A percentile compares a stretch with the other conserved stretches of the same genome.
These are phyloP conservation scores for Neosalanx taihuensis DNA, from an alignment of 2,797 vertebrate species.

Conservation along the genomic window DNA sequence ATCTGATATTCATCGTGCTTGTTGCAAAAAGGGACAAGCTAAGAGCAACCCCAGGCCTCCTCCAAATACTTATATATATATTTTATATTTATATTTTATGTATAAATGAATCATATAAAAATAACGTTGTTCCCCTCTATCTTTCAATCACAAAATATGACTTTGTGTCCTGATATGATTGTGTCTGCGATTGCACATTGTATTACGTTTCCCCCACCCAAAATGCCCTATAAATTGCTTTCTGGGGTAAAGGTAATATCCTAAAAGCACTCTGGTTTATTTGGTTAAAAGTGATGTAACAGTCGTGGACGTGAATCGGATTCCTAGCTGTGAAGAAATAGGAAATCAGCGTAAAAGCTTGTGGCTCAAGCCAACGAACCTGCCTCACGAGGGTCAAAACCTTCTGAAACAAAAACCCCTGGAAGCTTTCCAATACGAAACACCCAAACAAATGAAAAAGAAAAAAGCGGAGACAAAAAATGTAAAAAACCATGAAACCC, in stretches of 20 bases:
- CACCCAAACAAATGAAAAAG: conserved; percentile 59
- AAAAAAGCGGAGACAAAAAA: conserved; percentile 55
- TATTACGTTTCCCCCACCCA: conserved; percentile 58
- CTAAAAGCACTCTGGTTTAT: conserved; percentile 72
- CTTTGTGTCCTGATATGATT: conserved; percentile 55
- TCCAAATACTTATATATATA: neutral
- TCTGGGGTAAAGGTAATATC: conserved; percentile 59
- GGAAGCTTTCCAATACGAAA: conserved; percentile 72
- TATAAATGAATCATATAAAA: neutral
- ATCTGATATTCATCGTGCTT: conserved; percentile 35
- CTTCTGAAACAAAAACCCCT: conserved; percentile 61
- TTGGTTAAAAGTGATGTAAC: conserved; percentile 69
- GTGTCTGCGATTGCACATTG: conserved; percentile 59
- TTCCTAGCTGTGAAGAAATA: conserved; percentile 61
- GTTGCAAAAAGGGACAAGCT: conserved; percentile 17
- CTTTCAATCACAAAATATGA: conserved; percentile 29
- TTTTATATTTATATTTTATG: neutral
- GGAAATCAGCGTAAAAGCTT: conserved; percentile 68
- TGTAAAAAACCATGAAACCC: conserved; percentile 27
- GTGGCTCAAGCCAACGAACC: conserved; percentile 54
- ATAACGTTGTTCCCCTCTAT: conserved; percentile 6
- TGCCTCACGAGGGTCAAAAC: conserved; percentile 55
- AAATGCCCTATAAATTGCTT: conserved; percentile 46
- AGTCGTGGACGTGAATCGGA: conserved; percentile 58
- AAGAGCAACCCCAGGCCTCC: neutral